These are phyloP conservation scores for Esox lucius DNA, from an alignment of 2,797 vertebrate genomes.

Conservation along the genomic window DNA sequence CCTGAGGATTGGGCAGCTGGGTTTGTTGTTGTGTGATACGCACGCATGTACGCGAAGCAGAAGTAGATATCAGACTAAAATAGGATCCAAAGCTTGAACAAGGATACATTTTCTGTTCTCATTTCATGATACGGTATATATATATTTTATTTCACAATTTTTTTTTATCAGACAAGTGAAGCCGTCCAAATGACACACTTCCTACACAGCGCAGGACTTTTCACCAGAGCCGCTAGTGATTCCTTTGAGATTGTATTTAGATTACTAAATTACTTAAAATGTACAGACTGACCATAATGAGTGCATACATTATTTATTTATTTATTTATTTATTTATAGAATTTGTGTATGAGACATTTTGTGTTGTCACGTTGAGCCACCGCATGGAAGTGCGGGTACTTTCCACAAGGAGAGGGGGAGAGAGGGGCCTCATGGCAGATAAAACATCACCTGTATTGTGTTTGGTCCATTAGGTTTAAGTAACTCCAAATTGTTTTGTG, in stretches of 20 bases:
- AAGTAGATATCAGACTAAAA: neutral
- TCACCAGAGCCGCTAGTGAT: too few relatives aligned
- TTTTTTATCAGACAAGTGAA: too few relatives aligned
- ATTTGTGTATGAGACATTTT: too few relatives aligned
- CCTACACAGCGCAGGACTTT: too few relatives aligned
- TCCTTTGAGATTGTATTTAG: too few relatives aligned
- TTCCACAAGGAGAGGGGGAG: neutral
- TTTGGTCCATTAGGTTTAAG: neutral
- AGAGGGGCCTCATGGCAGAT: neutral
- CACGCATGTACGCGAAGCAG: neutral
- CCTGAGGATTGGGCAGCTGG: neutral
- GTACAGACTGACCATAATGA: too few relatives aligned
- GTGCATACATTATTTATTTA: too few relatives aligned
- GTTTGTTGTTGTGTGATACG: neutral
- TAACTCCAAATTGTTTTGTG: neutral
- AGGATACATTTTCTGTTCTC: neutral
- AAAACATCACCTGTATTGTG: too few relatives aligned
- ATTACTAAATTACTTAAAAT: too few relatives aligned
- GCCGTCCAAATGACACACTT: too few relatives aligned
- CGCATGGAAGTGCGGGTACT: neutral
- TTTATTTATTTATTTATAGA: too few relatives aligned
- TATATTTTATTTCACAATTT: too few relatives aligned
- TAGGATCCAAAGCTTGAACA: neutral
- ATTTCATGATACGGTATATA: neutral
- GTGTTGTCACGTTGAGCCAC: neutral